A percentile compares a stretch with the other conserved stretches of the same genome.
These are phyloP conservation scores for Epsilonema sp. DNA, from an alignment of 2,888 invertebrate genomes.

Conservation along the genomic window DNA sequence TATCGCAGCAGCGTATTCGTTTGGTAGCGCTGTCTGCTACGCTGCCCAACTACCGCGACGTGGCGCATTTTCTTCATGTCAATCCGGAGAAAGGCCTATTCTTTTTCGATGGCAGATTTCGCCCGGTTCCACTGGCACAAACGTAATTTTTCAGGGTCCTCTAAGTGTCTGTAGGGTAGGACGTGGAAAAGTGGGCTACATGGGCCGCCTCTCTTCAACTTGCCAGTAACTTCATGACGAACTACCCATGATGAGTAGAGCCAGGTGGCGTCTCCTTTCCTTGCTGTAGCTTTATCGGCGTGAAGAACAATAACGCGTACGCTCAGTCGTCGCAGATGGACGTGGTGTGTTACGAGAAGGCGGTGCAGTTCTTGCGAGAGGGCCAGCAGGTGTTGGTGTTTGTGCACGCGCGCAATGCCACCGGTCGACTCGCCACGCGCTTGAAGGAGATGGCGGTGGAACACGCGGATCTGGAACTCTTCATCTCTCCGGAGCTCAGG, in stretches of 20 bases:
- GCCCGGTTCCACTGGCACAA: conserved; percentile 81
- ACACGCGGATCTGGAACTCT: conserved; percentile 48
- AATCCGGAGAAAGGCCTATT: conserved; percentile 51
- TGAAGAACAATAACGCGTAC: conserved; percentile 9
- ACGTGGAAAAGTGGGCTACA: too few species aligned
- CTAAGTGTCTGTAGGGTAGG: background rate
- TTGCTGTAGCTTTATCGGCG: conserved; percentile 19
- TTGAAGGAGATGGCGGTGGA: conserved; percentile 60
- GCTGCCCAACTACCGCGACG: conserved; percentile 87
- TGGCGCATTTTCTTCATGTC: conserved; percentile 75
- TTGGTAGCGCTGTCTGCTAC: conserved; percentile 93
- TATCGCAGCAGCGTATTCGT: conserved; percentile 56
- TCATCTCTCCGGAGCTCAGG: too few species aligned
- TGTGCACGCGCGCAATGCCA: conserved; percentile 91
- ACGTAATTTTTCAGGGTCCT: conserved; percentile 57
- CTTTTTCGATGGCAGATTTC: conserved; percentile 51
- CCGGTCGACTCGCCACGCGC: conserved; percentile 62
- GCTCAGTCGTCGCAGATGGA: conserved; percentile 54
- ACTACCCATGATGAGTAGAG: too few species aligned
- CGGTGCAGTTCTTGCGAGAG: conserved; percentile 56
- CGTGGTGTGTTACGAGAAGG: conserved; percentile 75
- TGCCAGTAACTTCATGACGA: background rate
- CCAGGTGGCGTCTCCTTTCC: too few species aligned
- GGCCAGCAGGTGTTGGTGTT: conserved; percentile 96
- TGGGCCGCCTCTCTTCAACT: too few species aligned